Percentiles rank a stretch among this genome's conserved stretches.
These are phyloP conservation scores for Drosophila algonquin DNA, from an alignment of 2,888 invertebrate species.

Conservation along the genomic window DNA sequence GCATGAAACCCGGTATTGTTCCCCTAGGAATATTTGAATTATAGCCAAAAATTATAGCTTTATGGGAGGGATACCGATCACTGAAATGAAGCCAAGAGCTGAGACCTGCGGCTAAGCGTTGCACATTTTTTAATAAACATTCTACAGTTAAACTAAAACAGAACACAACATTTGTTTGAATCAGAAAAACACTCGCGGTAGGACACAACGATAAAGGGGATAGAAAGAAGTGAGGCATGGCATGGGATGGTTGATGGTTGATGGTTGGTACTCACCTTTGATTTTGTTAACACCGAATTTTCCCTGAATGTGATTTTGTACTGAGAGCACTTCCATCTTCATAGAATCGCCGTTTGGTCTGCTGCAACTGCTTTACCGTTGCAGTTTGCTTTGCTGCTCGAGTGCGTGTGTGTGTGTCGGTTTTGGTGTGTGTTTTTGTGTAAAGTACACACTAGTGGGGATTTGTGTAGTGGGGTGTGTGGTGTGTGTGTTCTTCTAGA, in stretches of 20 bases:
- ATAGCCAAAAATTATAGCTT: not conserved
- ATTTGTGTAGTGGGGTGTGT: conserved; percentile 1
- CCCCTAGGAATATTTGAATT: not conserved
- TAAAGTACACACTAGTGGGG: conserved; percentile 33
- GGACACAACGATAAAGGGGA: not conserved
- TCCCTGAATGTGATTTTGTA: conserved; percentile 90
- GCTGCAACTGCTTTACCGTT: conserved; percentile 12
- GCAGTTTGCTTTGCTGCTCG: conserved; percentile 45
- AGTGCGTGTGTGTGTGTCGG: conserved; percentile 29
- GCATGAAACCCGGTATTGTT: not conserved
- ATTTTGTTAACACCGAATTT: conserved; percentile 88
- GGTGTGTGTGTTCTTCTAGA: conserved; percentile 62
- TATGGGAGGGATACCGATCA: no score
- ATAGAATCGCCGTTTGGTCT: conserved; percentile 57
- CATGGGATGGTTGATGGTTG: no score
- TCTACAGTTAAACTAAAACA: not conserved
- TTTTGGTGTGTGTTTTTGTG: conserved; percentile 24
- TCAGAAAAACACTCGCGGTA: not conserved
- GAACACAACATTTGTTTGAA: not conserved
- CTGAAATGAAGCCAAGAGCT: not conserved
- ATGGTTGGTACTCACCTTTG: conserved; percentile 86
- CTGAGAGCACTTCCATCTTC: conserved; percentile 92
- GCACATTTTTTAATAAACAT: not conserved
- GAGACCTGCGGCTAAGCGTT: no score
- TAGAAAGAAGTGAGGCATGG: not conserved